These are phyloP conservation scores for Stichopus horrens DNA, from an alignment of 53 echinoderm and acorn worm species.

Conservation along the genomic window DNA sequence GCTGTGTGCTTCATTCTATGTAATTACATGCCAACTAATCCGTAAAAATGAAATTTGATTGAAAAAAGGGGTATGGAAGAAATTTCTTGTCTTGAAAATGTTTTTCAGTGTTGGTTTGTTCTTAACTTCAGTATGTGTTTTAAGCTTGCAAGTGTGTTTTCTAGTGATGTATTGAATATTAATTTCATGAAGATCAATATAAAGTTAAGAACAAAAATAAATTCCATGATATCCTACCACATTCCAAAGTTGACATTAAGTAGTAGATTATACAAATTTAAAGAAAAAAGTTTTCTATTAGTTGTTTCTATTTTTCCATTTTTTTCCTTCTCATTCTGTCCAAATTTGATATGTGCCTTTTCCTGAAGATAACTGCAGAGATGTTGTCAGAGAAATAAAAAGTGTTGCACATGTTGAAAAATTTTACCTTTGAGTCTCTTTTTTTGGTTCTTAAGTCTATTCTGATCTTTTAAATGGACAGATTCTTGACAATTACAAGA, in stretches of 20 bases:
- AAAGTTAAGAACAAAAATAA: background rate
- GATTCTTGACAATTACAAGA: too few species aligned
- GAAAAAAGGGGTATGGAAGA: too few species aligned
- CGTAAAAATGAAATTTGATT: too few species aligned
- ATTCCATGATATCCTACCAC: constrained; percentile 34
- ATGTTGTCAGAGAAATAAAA: constrained; percentile 21
- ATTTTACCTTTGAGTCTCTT: background rate
- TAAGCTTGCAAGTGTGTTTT: too few species aligned
- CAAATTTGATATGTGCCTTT: constrained; percentile 35
- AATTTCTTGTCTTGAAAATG: too few species aligned
- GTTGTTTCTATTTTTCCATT: constrained; percentile 36
- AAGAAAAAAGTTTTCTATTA: constrained; percentile 26
- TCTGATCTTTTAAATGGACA: background rate
- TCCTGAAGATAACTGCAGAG: constrained; percentile 7
- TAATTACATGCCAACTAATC: too few species aligned
- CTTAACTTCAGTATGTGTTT: too few species aligned
- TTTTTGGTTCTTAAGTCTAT: background rate
- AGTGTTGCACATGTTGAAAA: constrained; percentile 27
- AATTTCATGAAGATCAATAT: too few species aligned
- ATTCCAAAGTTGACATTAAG: constrained; percentile 34
- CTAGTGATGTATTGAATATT: too few species aligned
- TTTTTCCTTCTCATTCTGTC: constrained; percentile 29
- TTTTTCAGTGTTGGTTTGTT: too few species aligned
- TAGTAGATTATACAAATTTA: constrained; percentile 9
- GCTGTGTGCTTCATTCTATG: too few species aligned